A percentile compares a stretch with the other conserved stretches of the same genome.
Conservation (phyloP, 37 sponge, comb jelly and placozoan species). For the Beroe ovata region DNA sequence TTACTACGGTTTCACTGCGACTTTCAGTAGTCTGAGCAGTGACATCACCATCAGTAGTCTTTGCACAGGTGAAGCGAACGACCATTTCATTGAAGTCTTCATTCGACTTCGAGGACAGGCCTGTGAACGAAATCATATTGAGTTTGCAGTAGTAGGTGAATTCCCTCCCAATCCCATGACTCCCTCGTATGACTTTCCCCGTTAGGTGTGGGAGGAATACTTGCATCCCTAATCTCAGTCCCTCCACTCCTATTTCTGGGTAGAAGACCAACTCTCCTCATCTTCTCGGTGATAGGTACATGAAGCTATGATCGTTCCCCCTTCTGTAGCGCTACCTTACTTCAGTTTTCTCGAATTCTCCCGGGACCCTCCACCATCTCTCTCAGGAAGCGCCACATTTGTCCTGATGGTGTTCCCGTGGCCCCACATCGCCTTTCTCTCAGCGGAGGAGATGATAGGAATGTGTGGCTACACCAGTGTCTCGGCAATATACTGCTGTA, state of each 20-base stretch:
- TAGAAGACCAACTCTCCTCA: not conserved
- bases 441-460: not conserved
- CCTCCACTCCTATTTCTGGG: not conserved
- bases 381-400: not conserved
- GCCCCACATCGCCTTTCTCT: not conserved
- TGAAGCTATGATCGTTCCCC: no score
- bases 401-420: not conserved
- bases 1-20: constrained; percentile 36
- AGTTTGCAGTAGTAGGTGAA: not conserved
- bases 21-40: constrained; percentile 4
- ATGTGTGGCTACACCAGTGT: not conserved
- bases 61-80: not conserved
- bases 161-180: no score
- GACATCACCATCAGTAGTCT: not conserved
- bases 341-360: no score
- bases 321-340: no score
- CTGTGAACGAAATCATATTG: not conserved
- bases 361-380: no score
- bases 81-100: not conserved
- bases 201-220: not conserved
- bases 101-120: not conserved
- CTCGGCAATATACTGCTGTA: not conserved
- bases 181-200: no score
- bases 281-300: not conserved
- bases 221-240: not conserved